Base-by-base conservation (phyloP, 1,140 invertebrate species). In the Ylistrum balloti region DNA sequence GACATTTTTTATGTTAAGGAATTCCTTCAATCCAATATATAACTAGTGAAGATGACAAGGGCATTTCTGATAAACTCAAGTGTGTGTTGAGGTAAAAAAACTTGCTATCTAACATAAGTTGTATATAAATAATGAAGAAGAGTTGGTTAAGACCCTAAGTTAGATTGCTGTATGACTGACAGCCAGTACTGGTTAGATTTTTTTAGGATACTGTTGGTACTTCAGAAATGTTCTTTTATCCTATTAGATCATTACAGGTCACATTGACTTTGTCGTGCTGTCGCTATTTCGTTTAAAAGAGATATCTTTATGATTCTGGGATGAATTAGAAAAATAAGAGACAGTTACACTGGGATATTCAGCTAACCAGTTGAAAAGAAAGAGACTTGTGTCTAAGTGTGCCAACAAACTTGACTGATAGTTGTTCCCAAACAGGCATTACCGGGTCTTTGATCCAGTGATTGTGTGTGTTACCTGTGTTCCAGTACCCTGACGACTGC, bases 21-120 rank as follows among this genome's bases (percentile, higher is more conserved):
- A 74, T 74, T 74, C 56, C 56, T 28, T 74, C n/a, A 74, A 74
- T 17, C 56, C n/a, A 74, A 74, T 74, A 74, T 74, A 74, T 74
- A 74, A 74, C 56, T 28, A 28, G 56, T 74, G 56, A 74, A 74
- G 56, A 74, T 74, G 56, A 74, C 56, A 74, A 45, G 56, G 56
- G 56, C 28, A 74, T 74, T 74, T 74, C 56, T 74, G 56, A 74
- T 74, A 74, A 74, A 74, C 56, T 74, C 22, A 28, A 74, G 56
- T 74, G 56, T 74, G 56, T 74, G 56, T 74, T 9, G 1, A 28
- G 56, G 56, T 74, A 74, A 74, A 74, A 74, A 74, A 74, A 74
- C 56, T 20, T 28, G 56, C 56, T 74, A 28, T 74, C 56, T 74
- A 74, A n/a, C n/a, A n/a, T 74, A 74, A 74, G 56, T 74, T 74